Evolutionary conservation across 2,888 invertebrate species (phyloP).

Genomic region (Acanthosepion pharaonis): DNA sequence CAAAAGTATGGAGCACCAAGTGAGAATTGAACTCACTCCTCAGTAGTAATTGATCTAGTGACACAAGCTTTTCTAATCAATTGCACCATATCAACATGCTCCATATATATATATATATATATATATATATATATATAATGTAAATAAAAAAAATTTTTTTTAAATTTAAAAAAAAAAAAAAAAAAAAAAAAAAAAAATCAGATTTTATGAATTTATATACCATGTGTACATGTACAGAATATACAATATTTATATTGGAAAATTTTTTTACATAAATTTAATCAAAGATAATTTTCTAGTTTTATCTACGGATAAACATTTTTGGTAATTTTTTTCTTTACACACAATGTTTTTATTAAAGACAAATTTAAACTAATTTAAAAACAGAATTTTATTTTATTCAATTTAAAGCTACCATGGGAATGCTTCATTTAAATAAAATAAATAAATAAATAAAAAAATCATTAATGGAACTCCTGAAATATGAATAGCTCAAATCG

Average conservation of each 20-base stretch:
- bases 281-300: neutral
- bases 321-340: neutral
- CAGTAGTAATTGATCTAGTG: no score
- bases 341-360: no score
- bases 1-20: no score
- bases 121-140: neutral
- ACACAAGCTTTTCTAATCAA: neutral
- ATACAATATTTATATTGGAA: neutral
- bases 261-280: neutral
- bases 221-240: neutral
- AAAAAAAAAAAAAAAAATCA: no score
- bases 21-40: no score
- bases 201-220: neutral
- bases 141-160: neutral
- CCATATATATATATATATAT: neutral
- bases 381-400: neutral
- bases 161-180: neutral
- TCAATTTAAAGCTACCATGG: neutral
- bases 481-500: neutral
- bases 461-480: neutral
- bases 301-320: neutral
- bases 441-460: neutral
- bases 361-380: neutral
- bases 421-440: neutral
- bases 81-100: neutral